Conservation (phyloP, 2,113 vertebrate genomes). For the Bungarus multicinctus region DNA sequence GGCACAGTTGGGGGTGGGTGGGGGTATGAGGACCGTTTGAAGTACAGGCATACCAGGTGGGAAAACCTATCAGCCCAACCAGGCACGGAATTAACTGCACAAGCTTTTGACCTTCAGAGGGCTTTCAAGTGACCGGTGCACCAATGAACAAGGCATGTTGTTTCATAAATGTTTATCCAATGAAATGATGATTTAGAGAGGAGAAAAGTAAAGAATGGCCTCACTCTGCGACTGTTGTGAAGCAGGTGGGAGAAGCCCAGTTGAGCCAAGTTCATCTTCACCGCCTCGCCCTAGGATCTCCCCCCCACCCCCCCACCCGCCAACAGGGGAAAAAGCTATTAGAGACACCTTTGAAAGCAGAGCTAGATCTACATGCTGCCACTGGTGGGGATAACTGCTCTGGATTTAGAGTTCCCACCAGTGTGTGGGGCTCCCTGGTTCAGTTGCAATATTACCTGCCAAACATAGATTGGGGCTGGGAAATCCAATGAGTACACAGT, state of each 20-base stretch:
- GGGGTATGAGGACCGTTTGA: too few species aligned
- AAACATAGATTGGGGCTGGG: not conserved
- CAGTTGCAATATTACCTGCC: too few species aligned
- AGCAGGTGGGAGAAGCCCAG: not conserved
- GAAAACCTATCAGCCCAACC: not conserved
- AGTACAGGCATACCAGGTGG: not conserved
- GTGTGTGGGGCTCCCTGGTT: too few species aligned
- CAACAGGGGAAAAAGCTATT: not conserved
- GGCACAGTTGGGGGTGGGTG: too few species aligned
- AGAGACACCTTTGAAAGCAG: not conserved
- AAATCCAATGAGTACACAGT: not conserved
- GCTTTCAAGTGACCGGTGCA: not conserved
- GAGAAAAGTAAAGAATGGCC: not conserved
- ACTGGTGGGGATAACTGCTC: not conserved
- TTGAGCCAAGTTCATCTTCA: not conserved
- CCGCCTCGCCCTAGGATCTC: too few species aligned
- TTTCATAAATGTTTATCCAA: not conserved
- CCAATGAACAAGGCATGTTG: not conserved
- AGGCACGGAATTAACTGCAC: not conserved
- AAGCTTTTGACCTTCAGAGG: not conserved
- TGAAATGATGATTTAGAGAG: not conserved
- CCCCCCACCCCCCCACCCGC: too few species aligned
- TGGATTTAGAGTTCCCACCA: too few species aligned
- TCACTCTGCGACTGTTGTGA: not conserved
- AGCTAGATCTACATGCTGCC: not conserved